These are phyloP conservation scores for Dryoscopus gambensis DNA, from an alignment of 2,113 vertebrate species.

Conservation along the genomic window DNA sequence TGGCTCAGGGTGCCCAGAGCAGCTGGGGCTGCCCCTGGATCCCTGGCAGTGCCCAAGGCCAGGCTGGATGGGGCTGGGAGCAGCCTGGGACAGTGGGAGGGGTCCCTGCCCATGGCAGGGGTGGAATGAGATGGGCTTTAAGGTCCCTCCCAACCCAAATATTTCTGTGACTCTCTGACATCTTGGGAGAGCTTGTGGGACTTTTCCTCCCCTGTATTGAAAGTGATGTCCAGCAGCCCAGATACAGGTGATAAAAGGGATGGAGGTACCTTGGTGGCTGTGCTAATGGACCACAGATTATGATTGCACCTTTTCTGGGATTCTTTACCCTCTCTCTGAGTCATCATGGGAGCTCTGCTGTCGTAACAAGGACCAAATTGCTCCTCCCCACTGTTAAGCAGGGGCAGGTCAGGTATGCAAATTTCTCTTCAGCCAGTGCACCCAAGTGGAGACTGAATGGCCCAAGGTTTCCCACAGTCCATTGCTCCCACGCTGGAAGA, in stretches of 20 bases:
- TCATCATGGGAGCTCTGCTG: not conserved
- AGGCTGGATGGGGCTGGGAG: not conserved
- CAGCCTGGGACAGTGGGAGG: not conserved
- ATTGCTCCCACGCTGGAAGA: not conserved
- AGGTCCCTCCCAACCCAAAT: not conserved
- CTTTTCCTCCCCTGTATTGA: not conserved
- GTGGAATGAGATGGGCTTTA: rapidly evolving
- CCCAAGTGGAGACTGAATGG: not conserved
- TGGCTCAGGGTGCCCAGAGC: not conserved
- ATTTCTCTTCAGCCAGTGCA: not conserved
- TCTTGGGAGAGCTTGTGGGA: not conserved
- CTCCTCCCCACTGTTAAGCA: not conserved
- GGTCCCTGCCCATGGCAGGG: not conserved
- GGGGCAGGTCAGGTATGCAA: not conserved
- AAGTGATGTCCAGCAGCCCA: not conserved
- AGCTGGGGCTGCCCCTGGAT: not conserved
- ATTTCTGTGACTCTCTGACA: not conserved
- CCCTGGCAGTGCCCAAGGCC: rapidly evolving
- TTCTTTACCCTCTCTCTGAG: not conserved
- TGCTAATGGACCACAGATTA: not conserved
- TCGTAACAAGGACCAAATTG: not conserved
- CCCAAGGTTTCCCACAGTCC: not conserved
- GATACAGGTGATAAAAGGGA: not conserved
- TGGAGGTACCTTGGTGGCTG: not conserved
- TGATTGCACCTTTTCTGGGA: not conserved